These are phyloP conservation scores for Albula glossodonta DNA, from an alignment of 2,113 vertebrate genomes.

Conservation along the genomic window DNA sequence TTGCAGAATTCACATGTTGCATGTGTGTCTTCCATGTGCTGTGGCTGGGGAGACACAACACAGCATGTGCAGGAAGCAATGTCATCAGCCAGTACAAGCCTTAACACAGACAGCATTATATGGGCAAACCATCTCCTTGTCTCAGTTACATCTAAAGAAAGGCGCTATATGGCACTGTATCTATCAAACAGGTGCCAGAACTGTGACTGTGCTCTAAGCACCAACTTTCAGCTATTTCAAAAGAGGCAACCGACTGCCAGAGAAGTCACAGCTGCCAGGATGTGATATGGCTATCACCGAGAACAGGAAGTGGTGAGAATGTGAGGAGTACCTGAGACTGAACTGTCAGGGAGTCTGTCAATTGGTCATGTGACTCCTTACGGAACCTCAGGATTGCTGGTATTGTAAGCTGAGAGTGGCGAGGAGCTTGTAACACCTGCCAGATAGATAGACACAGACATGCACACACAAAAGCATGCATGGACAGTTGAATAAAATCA, in stretches of 20 bases:
- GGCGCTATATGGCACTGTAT: not conserved
- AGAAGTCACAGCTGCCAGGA: not conserved
- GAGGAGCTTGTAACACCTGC: not conserved
- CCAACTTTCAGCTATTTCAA: not conserved
- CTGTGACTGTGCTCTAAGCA: not conserved
- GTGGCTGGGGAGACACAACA: not conserved
- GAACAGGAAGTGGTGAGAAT: not conserved
- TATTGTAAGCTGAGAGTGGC: not conserved
- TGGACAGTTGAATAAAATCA: not conserved
- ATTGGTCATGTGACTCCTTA: slow-evolving; percentile 6
- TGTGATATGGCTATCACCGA: not conserved
- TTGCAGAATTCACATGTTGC: slow-evolving; percentile 2
- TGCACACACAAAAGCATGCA: not conserved
- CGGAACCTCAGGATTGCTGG: slow-evolving; percentile 10
- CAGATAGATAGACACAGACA: not conserved
- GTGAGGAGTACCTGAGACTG: not conserved
- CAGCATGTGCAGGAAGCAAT: not conserved
- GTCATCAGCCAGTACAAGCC: slow-evolving; percentile 1
- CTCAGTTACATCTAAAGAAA: not conserved
- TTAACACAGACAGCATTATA: not conserved
- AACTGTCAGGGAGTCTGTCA: not conserved
- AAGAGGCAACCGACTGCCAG: too few species aligned
- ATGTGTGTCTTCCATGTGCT: not conserved
- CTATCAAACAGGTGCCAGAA: not conserved
- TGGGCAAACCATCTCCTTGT: not conserved